phyloP scores from a whole-genome alignment of 1,140 invertebrate species.

The Rhopalosiphum padi region DNA sequence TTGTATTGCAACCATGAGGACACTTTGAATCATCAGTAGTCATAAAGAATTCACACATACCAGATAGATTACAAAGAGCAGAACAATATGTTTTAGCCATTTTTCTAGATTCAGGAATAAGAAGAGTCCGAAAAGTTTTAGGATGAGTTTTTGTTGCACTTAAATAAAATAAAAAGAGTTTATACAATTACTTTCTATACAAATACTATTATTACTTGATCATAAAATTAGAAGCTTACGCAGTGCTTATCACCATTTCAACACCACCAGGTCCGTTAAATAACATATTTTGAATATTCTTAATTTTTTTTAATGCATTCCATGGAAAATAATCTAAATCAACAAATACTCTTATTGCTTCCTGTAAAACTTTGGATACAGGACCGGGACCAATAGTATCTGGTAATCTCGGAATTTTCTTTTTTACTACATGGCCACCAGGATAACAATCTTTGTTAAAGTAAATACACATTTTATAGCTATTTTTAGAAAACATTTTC shows the following conservation, averaged over 20 bases:
- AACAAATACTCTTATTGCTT: not conserved
- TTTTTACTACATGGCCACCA: slow-evolving; percentile 10
- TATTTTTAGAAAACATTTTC: not conserved
- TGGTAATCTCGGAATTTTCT: not conserved
- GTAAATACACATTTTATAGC: slow-evolving; percentile 37
- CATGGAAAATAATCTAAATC: not conserved
- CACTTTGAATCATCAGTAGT: not conserved
- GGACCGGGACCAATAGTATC: slow-evolving; percentile 28
- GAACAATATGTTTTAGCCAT: slow-evolving; percentile 33
- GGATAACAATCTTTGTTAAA: slow-evolving; percentile 46
- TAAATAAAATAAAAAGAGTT: not conserved
- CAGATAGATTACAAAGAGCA: slow-evolving; percentile 51
- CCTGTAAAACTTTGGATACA: not conserved
- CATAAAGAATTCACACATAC: slow-evolving; percentile 48
- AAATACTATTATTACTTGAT: not conserved
- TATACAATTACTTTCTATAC: not conserved
- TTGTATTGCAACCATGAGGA: not conserved
- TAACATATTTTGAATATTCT: slow-evolving; percentile 16
- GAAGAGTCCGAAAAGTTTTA: not conserved
- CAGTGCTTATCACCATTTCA: not conserved
- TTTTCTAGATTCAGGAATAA: slow-evolving; percentile 10
- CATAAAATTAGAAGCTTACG: not conserved
- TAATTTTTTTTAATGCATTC: slow-evolving; percentile 25
- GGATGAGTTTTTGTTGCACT: not conserved
- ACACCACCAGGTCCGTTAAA: slow-evolving; percentile 18